These are phyloP conservation scores for Syngnathus typhle DNA, from an alignment of 2,113 vertebrate species.

Conservation along the genomic window DNA sequence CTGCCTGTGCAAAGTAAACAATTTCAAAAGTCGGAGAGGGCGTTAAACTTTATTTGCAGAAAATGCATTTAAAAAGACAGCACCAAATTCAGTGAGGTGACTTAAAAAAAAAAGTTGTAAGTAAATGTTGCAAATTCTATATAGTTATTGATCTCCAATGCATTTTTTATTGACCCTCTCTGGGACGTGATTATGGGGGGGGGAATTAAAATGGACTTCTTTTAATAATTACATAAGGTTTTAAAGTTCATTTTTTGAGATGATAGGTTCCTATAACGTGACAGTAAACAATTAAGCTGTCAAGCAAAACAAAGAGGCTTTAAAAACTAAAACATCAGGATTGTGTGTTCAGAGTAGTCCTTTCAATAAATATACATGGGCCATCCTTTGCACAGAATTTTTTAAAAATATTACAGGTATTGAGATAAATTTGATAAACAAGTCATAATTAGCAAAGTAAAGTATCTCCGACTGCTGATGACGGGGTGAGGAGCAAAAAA, in stretches of 20 bases:
- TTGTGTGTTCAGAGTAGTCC: slow-evolving; percentile 37
- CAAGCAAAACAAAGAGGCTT: neutral
- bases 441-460: slow-evolving; percentile 28
- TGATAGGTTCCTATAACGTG: neutral
- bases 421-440: slow-evolving; percentile 7
- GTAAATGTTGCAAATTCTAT: slow-evolving; percentile 5
- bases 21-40: slow-evolving; percentile 15
- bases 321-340: slow-evolving; percentile 23
- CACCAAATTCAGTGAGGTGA: slow-evolving; percentile 71
- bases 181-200: neutral
- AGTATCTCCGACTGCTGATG: slow-evolving; percentile 25
- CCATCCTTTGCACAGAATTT: slow-evolving; percentile 20
- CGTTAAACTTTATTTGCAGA: slow-evolving; percentile 59
- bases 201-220: too few relatives aligned
- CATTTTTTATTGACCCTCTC: neutral
- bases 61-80: slow-evolving; percentile 48
- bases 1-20: slow-evolving; percentile 29
- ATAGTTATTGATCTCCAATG: neutral
- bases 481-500: slow-evolving; percentile 13
- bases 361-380: slow-evolving; percentile 55
- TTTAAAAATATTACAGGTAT: neutral
- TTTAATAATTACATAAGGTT: too few relatives aligned
- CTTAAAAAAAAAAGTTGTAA: neutral
- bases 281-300: neutral
- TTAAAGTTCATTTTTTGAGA: neutral